Evolutionary conservation across 2,797 vertebrate species (phyloP), one percentile per base, ranked within the genome.

Genomic region (Tolypeutes matacus): DNA sequence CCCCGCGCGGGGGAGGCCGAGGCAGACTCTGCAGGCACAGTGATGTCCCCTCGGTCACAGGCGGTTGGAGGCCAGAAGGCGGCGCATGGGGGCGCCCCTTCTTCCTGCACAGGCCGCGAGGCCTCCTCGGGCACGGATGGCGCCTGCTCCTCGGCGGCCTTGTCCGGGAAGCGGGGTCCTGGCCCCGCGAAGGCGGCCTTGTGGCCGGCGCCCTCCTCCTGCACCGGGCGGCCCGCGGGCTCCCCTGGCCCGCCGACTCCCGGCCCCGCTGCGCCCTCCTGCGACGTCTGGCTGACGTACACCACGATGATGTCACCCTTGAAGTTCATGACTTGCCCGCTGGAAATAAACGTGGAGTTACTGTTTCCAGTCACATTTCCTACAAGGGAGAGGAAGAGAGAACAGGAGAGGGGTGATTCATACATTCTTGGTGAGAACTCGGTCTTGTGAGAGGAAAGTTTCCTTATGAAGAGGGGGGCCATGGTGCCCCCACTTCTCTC

Each of bases 311-410:
- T 99, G 51, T 99, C 99, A 0, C 99, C 99, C 78, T 99, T 99
- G 98, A 99, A 99, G 98, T 99, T 99, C 99, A 99, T 99, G 97
- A 99, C 99, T 98, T 99, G 99, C 93, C 99, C 99, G 23, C 99
- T 99, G 97, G 99, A 99, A 98, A 99, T 99, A 97, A 99, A 99
- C 84, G 99, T 99, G 97, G 99, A 99, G 98, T 99, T 99, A 98
- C 99, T 98, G 98, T 99, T 99, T 96, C 99, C 99, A 42, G 99
- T 99, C 98, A 99, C 99, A 96, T 99, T 99, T 98, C 99, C 99
- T 99, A 97, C 58, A 69, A 53, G 17, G 94, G 97, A 73, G 86
- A 96, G 56, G 0, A 8, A 65, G 86, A 86, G 31, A 96, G 91
- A 96, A 96, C 91, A 78, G 31, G 91, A 69, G 83, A 36, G 69